These are phyloP conservation scores for Rallus limicola DNA, from an alignment of 2,113 vertebrate species.

Conservation along the genomic window DNA sequence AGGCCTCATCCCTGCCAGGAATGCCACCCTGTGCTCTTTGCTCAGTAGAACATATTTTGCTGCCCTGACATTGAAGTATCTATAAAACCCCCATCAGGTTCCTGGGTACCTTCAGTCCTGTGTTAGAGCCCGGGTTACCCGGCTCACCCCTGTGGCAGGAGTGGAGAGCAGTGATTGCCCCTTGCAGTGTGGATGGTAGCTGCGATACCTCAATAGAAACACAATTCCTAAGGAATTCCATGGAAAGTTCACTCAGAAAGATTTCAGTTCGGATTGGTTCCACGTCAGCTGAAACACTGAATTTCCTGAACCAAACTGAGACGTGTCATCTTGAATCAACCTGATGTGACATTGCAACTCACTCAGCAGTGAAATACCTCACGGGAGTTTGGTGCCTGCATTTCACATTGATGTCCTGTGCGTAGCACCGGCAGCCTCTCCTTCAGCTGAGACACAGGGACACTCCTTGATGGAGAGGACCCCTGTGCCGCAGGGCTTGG, in stretches of 20 bases:
- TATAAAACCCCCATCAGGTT: background rate
- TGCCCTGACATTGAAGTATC: background rate
- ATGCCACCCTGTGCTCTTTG: background rate
- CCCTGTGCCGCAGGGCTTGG: background rate
- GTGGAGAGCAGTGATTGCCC: background rate
- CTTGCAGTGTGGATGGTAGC: background rate
- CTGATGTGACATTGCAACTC: background rate
- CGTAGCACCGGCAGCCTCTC: background rate
- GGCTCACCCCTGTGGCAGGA: background rate
- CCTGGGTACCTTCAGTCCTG: background rate
- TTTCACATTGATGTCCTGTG: background rate
- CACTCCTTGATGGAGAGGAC: background rate
- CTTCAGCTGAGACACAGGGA: background rate
- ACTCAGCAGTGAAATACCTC: background rate
- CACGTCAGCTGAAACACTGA: background rate
- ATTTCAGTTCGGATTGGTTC: background rate
- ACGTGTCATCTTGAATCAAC: background rate
- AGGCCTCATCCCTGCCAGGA: background rate
- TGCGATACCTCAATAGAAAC: background rate
- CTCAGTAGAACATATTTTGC: background rate
- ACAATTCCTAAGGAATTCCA: background rate
- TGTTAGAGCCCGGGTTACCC: accelerated
- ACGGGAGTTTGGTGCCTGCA: background rate
- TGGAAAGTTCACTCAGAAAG: background rate
- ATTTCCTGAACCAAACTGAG: background rate